Conservation (phyloP, 1,140 invertebrate genomes). For the Drosophila leontia region DNA sequence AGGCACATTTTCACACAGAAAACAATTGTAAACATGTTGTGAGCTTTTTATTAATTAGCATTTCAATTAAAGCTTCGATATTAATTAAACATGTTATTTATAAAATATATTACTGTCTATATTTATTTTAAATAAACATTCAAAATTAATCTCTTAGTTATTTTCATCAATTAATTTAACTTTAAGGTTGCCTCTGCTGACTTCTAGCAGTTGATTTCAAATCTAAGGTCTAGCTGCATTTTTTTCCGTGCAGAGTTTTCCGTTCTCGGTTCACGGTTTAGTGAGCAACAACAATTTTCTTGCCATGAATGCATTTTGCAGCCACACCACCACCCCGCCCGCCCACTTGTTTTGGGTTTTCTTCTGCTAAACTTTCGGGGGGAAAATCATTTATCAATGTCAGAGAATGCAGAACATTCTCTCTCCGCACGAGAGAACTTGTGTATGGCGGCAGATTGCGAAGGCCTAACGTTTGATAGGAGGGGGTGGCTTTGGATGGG, state of each 20-base stretch:
- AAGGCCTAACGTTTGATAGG: conserved; percentile 48
- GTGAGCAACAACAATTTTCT: conserved; percentile 78
- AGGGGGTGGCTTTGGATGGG: conserved; percentile 8
- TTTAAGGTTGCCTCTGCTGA: neutral
- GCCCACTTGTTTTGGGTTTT: conserved; percentile 55
- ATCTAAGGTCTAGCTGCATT: neutral
- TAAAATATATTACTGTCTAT: neutral
- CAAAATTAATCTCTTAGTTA: too few relatives aligned
- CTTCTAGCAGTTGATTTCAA: neutral
- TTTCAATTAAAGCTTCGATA: neutral
- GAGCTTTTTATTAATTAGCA: neutral
- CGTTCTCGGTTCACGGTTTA: conserved; percentile 72
- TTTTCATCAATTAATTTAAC: neutral
- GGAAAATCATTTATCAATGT: conserved; percentile 82
- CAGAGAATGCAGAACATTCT: conserved; percentile 70
- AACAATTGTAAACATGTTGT: neutral
- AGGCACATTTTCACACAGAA: conserved; percentile 49
- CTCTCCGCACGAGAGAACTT: conserved; percentile 75
- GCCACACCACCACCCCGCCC: neutral
- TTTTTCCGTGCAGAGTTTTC: conserved; percentile 6
- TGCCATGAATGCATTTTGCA: conserved; percentile 69
- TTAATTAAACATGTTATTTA: neutral
- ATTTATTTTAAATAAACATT: neutral
- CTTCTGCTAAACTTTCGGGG: conserved; percentile 67
- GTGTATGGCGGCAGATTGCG: conserved; percentile 47